Evolutionary conservation across 2,888 invertebrate species (phyloP).

Genomic region (Lasioglossum pauxillum): DNA sequence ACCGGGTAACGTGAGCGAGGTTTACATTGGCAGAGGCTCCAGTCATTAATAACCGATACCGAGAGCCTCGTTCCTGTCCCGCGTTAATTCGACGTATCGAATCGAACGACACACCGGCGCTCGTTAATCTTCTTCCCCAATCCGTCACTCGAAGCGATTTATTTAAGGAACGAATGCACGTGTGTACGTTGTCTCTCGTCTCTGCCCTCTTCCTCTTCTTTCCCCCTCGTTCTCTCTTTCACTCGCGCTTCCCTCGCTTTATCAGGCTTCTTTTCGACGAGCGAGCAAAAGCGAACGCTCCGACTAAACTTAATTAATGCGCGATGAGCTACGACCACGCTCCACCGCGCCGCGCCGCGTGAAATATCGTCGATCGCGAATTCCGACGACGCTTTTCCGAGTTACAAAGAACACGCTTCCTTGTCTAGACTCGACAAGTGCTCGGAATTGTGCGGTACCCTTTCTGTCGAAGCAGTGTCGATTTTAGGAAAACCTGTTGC

Average conservation of each 20-base stretch:
- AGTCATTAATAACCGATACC: slow-evolving; percentile 78
- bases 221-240: background rate
- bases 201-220: slow-evolving; percentile 10
- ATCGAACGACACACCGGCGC: slow-evolving; percentile 77
- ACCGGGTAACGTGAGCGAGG: slow-evolving; percentile 35
- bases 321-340: slow-evolving; percentile 17
- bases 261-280: slow-evolving; percentile 49
- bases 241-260: slow-evolving; percentile 16
- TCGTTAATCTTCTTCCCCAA: slow-evolving; percentile 75
- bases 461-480: background rate
- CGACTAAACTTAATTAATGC: slow-evolving; percentile 59
- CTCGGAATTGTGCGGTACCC: background rate
- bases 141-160: slow-evolving; percentile 69
- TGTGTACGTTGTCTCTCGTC: slow-evolving; percentile 27
- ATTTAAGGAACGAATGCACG: slow-evolving; percentile 64
- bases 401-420: background rate
- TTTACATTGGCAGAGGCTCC: slow-evolving; percentile 67
- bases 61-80: slow-evolving; percentile 67
- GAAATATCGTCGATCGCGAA: slow-evolving; percentile 23
- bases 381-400: background rate
- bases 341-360: background rate
- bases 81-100: slow-evolving; percentile 80
- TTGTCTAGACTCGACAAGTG: background rate
- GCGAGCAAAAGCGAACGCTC: slow-evolving; percentile 45
- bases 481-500: background rate